These are phyloP conservation scores for Bubo bubo DNA, from an alignment of 2,113 vertebrate genomes.

Conservation along the genomic window DNA sequence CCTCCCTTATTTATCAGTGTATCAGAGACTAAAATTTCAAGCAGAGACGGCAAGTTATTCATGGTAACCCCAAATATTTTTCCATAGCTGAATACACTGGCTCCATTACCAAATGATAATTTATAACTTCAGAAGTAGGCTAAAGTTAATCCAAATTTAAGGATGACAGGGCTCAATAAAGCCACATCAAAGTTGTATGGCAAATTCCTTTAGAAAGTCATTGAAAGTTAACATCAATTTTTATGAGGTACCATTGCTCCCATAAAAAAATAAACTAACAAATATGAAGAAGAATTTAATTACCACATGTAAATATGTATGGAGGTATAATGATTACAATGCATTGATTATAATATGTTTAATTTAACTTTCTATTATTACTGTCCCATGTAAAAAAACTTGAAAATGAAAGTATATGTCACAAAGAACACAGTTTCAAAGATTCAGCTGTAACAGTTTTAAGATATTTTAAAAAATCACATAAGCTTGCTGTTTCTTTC, in stretches of 20 bases:
- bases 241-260: constrained; percentile 27
- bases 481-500: constrained; percentile 11
- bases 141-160: background rate
- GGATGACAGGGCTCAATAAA: background rate
- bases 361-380: constrained; percentile 44
- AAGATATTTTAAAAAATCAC: background rate
- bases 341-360: background rate
- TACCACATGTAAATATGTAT: constrained; percentile 45
- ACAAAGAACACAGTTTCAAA: background rate
- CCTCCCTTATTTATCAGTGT: background rate
- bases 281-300: constrained; percentile 25
- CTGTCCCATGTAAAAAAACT: background rate
- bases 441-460: constrained; percentile 21
- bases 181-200: background rate
- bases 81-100: background rate
- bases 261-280: constrained; percentile 27
- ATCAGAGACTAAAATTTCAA: background rate
- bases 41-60: background rate
- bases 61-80: fast-evolving
- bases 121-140: background rate
- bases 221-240: constrained; percentile 43
- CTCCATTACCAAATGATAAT: background rate
- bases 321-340: background rate
- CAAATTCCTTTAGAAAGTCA: constrained; percentile 29
- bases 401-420: constrained; percentile 33